phyloP scores from a whole-genome alignment of 1,140 invertebrate genomes.

The Eupeodes corollae region DNA sequence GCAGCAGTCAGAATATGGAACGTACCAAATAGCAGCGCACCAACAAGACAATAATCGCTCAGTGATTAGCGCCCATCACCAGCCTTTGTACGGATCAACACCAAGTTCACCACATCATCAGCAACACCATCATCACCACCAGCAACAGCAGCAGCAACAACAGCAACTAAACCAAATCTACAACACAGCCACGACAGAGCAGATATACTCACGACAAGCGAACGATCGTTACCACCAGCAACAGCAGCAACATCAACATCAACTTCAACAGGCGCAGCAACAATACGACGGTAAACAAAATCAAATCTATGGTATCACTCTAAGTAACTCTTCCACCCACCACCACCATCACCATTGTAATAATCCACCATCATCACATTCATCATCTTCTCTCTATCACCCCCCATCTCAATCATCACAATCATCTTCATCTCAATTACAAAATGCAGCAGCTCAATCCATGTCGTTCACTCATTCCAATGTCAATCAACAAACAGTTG shows the following conservation, averaged over 20 bases:
- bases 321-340: conserved; percentile 5
- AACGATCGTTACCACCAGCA: conserved; percentile 7
- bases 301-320: conserved; percentile 30
- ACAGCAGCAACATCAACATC: conserved; percentile 4
- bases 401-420: conserved; percentile 2
- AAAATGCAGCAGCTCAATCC: conserved; percentile 11
- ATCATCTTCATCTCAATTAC: conserved; percentile 3
- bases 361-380: background rate
- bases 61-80: conserved; percentile 3
- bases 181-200: background rate
- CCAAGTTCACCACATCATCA: conserved; percentile 8
- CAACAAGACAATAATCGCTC: conserved; percentile 11
- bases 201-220: conserved; percentile 1
- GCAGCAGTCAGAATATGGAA: conserved; percentile 9
- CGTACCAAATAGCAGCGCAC: conserved; percentile 8
- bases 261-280: conserved; percentile 29
- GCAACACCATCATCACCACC: conserved; percentile 4
- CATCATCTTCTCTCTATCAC: background rate
- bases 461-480: background rate
- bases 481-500: background rate
- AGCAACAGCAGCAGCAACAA: conserved; percentile 22
- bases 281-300: conserved; percentile 35
- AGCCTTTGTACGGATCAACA: conserved; percentile 28
- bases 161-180: conserved; percentile 1
- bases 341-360: background rate